Conservation (phyloP, 2,113 vertebrate species). For the Athene cunicularia region DNA sequence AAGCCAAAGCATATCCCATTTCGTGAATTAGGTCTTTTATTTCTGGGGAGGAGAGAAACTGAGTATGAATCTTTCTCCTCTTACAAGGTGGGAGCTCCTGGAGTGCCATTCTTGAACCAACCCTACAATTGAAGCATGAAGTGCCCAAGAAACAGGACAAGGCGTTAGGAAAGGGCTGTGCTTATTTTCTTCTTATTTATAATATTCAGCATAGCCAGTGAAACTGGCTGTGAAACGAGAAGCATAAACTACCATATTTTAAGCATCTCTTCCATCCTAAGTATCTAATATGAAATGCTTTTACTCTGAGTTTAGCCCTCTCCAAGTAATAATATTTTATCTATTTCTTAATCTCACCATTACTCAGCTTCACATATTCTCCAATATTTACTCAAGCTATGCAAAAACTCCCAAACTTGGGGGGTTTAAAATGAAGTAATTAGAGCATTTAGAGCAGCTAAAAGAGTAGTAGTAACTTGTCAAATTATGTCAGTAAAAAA, state of each 20-base stretch:
- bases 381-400: not conserved
- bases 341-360: not conserved
- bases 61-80: not conserved
- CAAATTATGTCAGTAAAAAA: not conserved
- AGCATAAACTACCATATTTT: not conserved
- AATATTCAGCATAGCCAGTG: not conserved
- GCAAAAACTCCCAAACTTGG: not conserved
- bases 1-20: not conserved
- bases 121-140: not conserved
- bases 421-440: not conserved
- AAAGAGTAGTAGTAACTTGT: not conserved
- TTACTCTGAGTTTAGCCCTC: not conserved
- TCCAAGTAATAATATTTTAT: not conserved
- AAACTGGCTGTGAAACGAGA: not conserved
- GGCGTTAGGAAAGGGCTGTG: not conserved
- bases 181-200: too few relatives aligned
- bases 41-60: not conserved
- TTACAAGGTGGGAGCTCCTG: not conserved
- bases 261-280: not conserved
- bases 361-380: not conserved
- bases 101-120: not conserved
- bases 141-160: not conserved
- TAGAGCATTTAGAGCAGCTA: not conserved
- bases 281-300: not conserved
- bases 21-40: not conserved